Percentiles rank a stretch among this genome's conserved stretches.
Evolutionary conservation across 2,113 vertebrate genomes (phyloP).

Genomic region (Tenrec ecaudatus): DNA sequence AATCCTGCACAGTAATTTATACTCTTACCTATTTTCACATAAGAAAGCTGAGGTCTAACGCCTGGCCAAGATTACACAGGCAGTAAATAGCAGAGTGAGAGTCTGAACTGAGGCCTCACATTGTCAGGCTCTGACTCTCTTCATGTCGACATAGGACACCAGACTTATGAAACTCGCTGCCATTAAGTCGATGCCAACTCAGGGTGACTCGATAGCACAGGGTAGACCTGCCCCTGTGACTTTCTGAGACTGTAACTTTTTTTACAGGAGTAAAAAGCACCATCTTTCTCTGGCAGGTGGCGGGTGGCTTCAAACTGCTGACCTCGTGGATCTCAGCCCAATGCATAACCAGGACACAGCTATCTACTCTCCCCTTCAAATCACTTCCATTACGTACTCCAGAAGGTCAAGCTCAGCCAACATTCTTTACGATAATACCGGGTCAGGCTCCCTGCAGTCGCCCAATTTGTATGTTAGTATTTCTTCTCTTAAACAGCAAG

Average conservation of each 20-base stretch:
- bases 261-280: too few relatives aligned
- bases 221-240: too few relatives aligned
- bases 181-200: too few relatives aligned
- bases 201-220: too few relatives aligned
- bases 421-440: neutral
- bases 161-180: too few relatives aligned
- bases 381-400: neutral
- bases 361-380: neutral
- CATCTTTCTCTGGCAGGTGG: too few relatives aligned
- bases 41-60: neutral
- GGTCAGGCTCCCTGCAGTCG: neutral
- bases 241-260: too few relatives aligned
- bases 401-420: neutral
- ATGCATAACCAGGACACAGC: neutral
- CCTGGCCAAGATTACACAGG: neutral
- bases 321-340: too few relatives aligned
- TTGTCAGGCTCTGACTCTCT: neutral
- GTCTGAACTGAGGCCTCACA: neutral
- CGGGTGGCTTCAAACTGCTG: too few relatives aligned
- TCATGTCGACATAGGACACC: too few relatives aligned
- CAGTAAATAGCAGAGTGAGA: neutral
- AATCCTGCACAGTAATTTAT: neutral
- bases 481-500: conserved; percentile 6
- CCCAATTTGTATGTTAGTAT: conserved; percentile 5
- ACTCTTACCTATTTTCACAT: conserved; percentile 17